Evolutionary conservation across 2,888 invertebrate species (phyloP), one percentile per base, ranked within the genome.

Genomic region (Automeris io): DNA sequence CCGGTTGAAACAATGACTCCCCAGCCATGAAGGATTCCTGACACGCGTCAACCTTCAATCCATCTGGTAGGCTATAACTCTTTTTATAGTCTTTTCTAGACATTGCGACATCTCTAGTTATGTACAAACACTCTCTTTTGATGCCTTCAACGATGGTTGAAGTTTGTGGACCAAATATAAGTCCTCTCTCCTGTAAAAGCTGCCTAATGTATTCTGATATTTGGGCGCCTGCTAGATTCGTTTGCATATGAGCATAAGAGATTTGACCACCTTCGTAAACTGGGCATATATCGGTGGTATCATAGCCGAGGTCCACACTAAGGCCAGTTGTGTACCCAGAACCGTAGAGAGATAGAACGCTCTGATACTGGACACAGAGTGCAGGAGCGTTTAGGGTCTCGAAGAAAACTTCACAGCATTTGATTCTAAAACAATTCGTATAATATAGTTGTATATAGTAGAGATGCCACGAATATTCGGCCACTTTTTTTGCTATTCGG

Each of bases 391-490:
- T 85, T 1, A 85, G 47, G 0, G 70, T 67, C 41, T 85, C 83
- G 39, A 82, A 82, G 40, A 80, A 75, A 24, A 82, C 56, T 47
- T 85, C 73, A 35, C 80, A 78, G 52, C 70, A 75, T 58, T 71
- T 69, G 4, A 65, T 49, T 53, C 83, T 82, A 70, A 0, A 57
- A 57, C n/a, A 33, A 19, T 9, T 19, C 5, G n/a, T 29, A 5
- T 13, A 9, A 7, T 5, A 13, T 29, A n/a, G 2, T 18, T 2
- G 1, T 18, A 32, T 19, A 18, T 18, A 6, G n/a, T n/a, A n/a
- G n/a, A n/a, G n/a, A n/a, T n/a, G n/a, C n/a, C n/a, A n/a, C n/a
- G n/a, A n/a, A n/a, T n/a, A n/a, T n/a, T n/a, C n/a, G n/a, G n/a
- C n/a, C n/a, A n/a, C n/a, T n/a, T n/a, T n/a, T n/a, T n/a, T n/a